These are phyloP conservation scores for Microcaecilia unicolor DNA, from an alignment of 2,797 vertebrate species.

Conservation along the genomic window DNA sequence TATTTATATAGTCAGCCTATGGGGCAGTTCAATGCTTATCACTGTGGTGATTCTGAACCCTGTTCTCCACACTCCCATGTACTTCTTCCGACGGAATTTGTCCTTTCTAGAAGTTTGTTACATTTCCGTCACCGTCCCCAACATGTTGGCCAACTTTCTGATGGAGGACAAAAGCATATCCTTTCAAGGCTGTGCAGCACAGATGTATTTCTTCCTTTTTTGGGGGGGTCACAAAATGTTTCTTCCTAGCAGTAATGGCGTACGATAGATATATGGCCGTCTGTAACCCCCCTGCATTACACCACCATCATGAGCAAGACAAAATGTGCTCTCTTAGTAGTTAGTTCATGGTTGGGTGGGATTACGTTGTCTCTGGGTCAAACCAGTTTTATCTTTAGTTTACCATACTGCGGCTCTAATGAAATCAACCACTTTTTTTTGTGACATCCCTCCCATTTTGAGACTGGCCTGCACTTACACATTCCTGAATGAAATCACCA, in stretches of 20 bases:
- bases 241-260: conserved; percentile 10
- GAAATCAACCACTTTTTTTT: conserved; percentile 12
- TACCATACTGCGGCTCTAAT: conserved; percentile 12
- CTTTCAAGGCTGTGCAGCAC: conserved; percentile 1
- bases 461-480: conserved; percentile 7
- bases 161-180: conserved; percentile 3
- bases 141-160: conserved; percentile 7
- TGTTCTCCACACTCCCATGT: conserved; percentile 8
- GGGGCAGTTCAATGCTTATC: conserved; percentile 4
- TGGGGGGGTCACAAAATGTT: conserved; percentile 11
- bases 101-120: too few relatives aligned
- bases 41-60: conserved; percentile 2
- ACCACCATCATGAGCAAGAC: conserved; percentile 7
- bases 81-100: conserved; percentile 9
- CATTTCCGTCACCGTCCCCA: conserved; percentile 5
- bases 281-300: conserved; percentile 10
- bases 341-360: background rate
- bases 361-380: conserved; percentile 7
- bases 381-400: conserved; percentile 8
- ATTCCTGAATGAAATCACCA: conserved; percentile 1
- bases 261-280: conserved; percentile 13
- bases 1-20: conserved; percentile 6
- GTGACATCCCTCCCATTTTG: conserved; percentile 8
- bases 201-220: conserved; percentile 13
- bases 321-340: background rate